These are phyloP conservation scores for Poecilus cupreus DNA, from an alignment of 2,888 invertebrate genomes.

Conservation along the genomic window DNA sequence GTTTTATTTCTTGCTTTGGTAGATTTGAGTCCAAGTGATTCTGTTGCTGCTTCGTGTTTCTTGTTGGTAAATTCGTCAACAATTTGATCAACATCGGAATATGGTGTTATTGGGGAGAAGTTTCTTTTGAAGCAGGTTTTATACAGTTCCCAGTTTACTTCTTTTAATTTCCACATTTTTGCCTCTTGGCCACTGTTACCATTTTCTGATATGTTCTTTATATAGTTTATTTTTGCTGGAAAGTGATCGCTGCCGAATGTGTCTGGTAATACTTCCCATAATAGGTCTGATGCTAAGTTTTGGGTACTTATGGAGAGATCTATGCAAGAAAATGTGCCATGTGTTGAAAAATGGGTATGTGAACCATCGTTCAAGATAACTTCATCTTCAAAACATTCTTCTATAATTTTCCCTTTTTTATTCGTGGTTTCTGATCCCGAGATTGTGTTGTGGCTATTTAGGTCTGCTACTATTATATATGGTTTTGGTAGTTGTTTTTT, in stretches of 20 bases:
- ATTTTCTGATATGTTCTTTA: slow-evolving; percentile 13
- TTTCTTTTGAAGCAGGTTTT: too few relatives aligned
- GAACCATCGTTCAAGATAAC: background rate
- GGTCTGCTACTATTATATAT: slow-evolving; percentile 60
- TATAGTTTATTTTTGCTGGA: slow-evolving; percentile 44
- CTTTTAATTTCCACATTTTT: slow-evolving; percentile 60
- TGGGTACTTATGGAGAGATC: slow-evolving; percentile 59
- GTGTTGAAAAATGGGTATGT: slow-evolving; percentile 52
- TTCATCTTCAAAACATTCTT: slow-evolving; percentile 42
- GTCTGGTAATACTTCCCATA: slow-evolving; percentile 42
- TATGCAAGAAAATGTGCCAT: slow-evolving; percentile 56
- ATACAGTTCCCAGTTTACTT: slow-evolving; percentile 61
- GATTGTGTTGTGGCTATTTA: slow-evolving; percentile 61
- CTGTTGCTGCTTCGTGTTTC: too few relatives aligned
- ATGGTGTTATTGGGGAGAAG: too few relatives aligned
- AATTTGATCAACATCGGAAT: too few relatives aligned
- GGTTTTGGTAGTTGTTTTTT: slow-evolving; percentile 61
- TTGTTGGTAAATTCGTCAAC: too few relatives aligned
- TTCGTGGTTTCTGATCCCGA: slow-evolving; percentile 61
- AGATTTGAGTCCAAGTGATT: too few relatives aligned
- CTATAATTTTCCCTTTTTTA: slow-evolving; percentile 58
- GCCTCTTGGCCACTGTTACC: background rate
- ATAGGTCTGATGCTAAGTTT: slow-evolving; percentile 30
- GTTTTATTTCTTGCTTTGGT: background rate
- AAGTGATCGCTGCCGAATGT: slow-evolving; percentile 62